Percentiles rank a stretch among this genome's conserved stretches.
phyloP scores from a whole-genome alignment of 2,797 vertebrate species.

The Melopsittacus undulatus region DNA sequence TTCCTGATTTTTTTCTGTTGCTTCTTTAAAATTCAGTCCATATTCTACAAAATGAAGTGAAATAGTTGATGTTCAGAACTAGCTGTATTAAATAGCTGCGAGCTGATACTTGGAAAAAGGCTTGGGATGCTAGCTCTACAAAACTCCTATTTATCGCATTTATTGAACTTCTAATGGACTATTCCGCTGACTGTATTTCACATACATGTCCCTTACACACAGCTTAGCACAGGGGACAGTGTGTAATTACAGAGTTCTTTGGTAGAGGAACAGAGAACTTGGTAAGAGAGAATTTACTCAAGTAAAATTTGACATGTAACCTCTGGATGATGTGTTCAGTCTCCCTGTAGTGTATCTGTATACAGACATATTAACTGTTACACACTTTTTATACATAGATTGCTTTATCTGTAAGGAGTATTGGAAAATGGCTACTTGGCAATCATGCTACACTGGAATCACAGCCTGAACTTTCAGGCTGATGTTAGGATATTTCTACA shows the following conservation, averaged over 20 bases:
- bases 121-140: neutral
- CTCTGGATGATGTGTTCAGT: neutral
- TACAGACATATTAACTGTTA: neutral
- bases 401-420: neutral
- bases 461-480: neutral
- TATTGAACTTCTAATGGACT: neutral
- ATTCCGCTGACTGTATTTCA: neutral
- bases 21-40: neutral
- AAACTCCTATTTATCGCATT: neutral
- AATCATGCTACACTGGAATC: neutral
- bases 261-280: no score
- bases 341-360: neutral
- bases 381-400: neutral
- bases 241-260: neutral
- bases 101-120: neutral
- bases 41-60: neutral
- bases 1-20: neutral
- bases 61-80: neutral
- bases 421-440: neutral
- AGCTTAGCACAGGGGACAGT: neutral
- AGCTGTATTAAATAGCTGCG: neutral
- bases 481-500: neutral
- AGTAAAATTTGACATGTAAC: neutral
- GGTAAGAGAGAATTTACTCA: neutral
- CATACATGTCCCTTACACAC: no score